Conservation (phyloP, 2,113 vertebrate species). For the Peucedramus taeniatus region DNA sequence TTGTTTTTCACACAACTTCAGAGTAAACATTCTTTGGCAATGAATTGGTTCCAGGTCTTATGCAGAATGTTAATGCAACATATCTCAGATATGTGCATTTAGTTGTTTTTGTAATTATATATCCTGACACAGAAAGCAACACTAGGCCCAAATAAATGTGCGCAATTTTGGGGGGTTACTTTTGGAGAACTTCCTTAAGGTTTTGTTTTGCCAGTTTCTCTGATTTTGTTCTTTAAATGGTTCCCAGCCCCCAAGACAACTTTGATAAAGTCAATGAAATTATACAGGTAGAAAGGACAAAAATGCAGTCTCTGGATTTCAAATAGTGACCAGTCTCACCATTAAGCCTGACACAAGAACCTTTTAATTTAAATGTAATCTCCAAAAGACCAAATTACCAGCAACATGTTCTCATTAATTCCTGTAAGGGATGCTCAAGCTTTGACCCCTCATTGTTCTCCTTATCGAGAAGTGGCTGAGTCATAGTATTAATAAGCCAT, state of each 20-base stretch:
- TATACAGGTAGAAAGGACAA: slow-evolving; percentile 21
- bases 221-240: neutral
- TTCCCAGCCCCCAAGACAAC: neutral
- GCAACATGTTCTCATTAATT: slow-evolving; percentile 70
- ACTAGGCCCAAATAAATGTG: neutral
- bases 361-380: slow-evolving; percentile 61
- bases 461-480: slow-evolving; percentile 73
- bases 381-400: slow-evolving; percentile 58
- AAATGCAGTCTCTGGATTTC: neutral
- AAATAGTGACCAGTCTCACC: neutral
- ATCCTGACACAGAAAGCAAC: neutral
- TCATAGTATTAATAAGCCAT: slow-evolving; percentile 81
- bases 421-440: slow-evolving; percentile 77
- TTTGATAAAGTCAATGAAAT: neutral
- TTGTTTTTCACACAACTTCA: neutral
- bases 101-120: neutral
- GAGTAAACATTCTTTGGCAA: neutral
- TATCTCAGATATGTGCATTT: neutral
- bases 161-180: neutral
- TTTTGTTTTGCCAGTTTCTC: neutral
- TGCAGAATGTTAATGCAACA: neutral
- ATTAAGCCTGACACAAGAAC: slow-evolving; percentile 23
- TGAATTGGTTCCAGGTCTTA: neutral
- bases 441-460: slow-evolving; percentile 74
- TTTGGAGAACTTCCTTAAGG: neutral